phyloP scores from a whole-genome alignment of 2,888 invertebrate genomes.

The Pycnomerus fuliginosus region DNA sequence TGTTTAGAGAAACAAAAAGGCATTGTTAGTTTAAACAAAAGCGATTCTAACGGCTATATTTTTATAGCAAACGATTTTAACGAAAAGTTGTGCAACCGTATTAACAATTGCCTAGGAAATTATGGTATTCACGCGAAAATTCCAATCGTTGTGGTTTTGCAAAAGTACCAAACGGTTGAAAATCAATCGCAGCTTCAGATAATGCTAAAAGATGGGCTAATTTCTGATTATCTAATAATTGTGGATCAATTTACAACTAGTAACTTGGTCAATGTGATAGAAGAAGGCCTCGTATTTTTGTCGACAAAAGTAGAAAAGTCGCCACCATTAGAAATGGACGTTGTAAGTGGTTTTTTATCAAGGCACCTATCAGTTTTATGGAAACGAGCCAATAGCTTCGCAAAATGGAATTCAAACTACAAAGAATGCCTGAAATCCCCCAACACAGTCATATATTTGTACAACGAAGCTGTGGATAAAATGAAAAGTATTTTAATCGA shows the following conservation, averaged over 20 bases:
- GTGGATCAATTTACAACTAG: conserved; percentile 29
- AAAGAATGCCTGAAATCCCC: conserved; percentile 57
- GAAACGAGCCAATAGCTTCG: conserved; percentile 55
- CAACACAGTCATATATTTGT: conserved; percentile 60
- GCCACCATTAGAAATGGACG: conserved; percentile 61
- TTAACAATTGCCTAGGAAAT: conserved; percentile 35
- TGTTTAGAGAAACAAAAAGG: conserved; percentile 44
- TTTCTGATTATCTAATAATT: conserved; percentile 39
- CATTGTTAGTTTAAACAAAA: conserved; percentile 22
- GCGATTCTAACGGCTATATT: conserved; percentile 44
- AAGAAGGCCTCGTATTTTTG: conserved; percentile 51
- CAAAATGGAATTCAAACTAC: conserved; percentile 51
- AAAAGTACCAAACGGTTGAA: conserved; percentile 16
- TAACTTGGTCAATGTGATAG: conserved; percentile 31
- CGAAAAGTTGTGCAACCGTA: conserved; percentile 34
- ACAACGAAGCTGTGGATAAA: conserved; percentile 67
- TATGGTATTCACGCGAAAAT: conserved; percentile 39
- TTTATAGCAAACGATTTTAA: conserved; percentile 44
- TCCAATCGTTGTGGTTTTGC: conserved; percentile 52
- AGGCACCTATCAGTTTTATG: conserved; percentile 64
- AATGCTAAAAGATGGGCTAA: conserved; percentile 32
- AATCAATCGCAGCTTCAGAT: conserved; percentile 25
- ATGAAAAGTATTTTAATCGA: conserved; percentile 62
- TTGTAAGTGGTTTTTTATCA: conserved; percentile 58
- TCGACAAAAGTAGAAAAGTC: conserved; percentile 55